A percentile compares a stretch with the other conserved stretches of the same genome.
Evolutionary conservation across 2,888 invertebrate genomes (phyloP).

Genomic region (Seira musarum): DNA sequence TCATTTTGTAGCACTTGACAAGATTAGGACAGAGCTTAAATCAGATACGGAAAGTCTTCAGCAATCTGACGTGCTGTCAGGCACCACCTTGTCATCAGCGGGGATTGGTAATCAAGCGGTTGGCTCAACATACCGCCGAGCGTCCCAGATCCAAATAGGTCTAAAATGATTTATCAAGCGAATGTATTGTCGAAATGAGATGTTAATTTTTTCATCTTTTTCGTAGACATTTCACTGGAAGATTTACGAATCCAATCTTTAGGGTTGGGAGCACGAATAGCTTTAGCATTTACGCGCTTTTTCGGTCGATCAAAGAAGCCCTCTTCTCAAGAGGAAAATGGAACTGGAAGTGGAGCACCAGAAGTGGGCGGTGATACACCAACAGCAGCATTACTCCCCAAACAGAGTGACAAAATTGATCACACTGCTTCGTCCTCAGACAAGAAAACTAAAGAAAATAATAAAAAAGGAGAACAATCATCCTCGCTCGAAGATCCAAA

Average conservation of each 20-base stretch:
- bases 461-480: conserved; percentile 17
- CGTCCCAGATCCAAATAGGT: conserved; percentile 70
- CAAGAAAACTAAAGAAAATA: conserved; percentile 14
- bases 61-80: conserved; percentile 70
- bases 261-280: conserved; percentile 63
- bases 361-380: conserved; percentile 38
- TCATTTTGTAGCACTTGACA: conserved; percentile 77
- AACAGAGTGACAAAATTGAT: conserved; percentile 40
- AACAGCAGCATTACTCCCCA: conserved; percentile 39
- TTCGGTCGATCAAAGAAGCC: conserved; percentile 56
- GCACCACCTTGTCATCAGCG: conserved; percentile 67
- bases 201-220: not conserved
- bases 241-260: conserved; percentile 66
- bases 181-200: not conserved
- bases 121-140: conserved; percentile 68
- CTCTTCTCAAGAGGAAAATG: conserved; percentile 27
- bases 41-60: conserved; percentile 75
- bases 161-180: not conserved
- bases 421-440: conserved; percentile 16
- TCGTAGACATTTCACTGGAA: conserved; percentile 67
- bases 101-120: conserved; percentile 45
- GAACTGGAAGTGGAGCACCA: conserved; percentile 30
- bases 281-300: conserved; percentile 59
- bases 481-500: conserved; percentile 14
- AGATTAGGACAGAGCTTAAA: conserved; percentile 79